phyloP scores from a whole-genome alignment of 2,888 invertebrate species.

The Muscina levida region DNA sequence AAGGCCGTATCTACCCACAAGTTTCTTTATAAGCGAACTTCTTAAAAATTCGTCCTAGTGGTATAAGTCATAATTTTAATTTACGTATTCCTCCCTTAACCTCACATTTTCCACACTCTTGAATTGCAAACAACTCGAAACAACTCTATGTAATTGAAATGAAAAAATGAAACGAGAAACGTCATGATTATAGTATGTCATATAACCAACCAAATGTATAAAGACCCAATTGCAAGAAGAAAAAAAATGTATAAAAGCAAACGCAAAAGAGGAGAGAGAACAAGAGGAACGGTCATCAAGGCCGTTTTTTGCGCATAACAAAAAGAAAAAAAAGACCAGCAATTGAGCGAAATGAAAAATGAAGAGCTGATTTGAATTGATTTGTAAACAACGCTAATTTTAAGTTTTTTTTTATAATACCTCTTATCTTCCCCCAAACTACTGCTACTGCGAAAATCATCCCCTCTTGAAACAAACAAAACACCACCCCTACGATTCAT shows the following conservation, averaged over 20 bases:
- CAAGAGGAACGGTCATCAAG: neutral
- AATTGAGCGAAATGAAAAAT: conserved; percentile 26
- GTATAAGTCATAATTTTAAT: conserved; percentile 62
- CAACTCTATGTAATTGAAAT: conserved; percentile 31
- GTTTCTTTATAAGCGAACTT: conserved; percentile 50
- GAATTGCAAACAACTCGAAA: conserved; percentile 29
- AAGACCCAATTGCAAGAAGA: conserved; percentile 42
- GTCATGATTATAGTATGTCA: conserved; percentile 6
- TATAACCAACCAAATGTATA: conserved; percentile 33
- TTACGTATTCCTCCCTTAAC: conserved; percentile 21
- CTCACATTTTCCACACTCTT: neutral
- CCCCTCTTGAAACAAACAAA: conserved; percentile 28
- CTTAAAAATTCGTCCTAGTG: conserved; percentile 53
- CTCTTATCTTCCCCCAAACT: conserved; percentile 28
- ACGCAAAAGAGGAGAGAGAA: conserved; percentile 15
- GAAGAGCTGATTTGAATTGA: conserved; percentile 50
- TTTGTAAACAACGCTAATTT: conserved; percentile 59
- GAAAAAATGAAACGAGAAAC: conserved; percentile 30
- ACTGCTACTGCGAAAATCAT: conserved; percentile 19
- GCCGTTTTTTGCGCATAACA: neutral
- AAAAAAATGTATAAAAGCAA: conserved; percentile 33
- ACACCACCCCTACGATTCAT: neutral
- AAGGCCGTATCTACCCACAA: conserved; percentile 19
- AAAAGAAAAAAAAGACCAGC: conserved; percentile 28
- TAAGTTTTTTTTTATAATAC: conserved; percentile 47